Percentiles rank a stretch among this genome's conserved stretches.
These are phyloP conservation scores for Hyla sarda DNA, from an alignment of 2,113 vertebrate genomes.

Conservation along the genomic window DNA sequence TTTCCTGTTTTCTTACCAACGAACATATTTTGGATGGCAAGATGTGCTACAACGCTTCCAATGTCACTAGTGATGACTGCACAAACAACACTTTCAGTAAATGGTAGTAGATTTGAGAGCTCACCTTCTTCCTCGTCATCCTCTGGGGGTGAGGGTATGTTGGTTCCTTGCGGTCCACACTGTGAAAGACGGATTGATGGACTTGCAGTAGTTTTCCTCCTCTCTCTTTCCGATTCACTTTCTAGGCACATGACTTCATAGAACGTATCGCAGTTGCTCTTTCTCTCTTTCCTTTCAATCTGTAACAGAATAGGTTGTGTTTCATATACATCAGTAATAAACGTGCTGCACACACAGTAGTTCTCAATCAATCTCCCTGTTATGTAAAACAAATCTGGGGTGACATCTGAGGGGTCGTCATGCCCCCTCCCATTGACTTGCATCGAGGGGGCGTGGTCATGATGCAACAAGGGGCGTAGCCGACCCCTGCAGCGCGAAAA, in stretches of 20 bases:
- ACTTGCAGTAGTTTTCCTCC: conserved; percentile 91
- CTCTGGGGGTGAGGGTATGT: conserved; percentile 92
- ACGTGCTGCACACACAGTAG: not conserved
- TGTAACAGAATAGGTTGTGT: conserved; percentile 56
- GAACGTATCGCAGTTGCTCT: conserved; percentile 89
- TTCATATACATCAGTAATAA: not conserved
- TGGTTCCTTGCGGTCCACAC: conserved; percentile 80
- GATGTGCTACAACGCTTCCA: no score
- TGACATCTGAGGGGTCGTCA: no score
- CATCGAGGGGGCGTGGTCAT: no score
- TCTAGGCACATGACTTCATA: conserved; percentile 96
- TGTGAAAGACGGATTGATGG: conserved; percentile 81
- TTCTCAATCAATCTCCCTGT: not conserved
- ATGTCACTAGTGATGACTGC: not conserved
- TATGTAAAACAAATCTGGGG: no score
- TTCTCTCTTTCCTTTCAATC: conserved; percentile 93
- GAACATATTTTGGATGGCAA: no score
- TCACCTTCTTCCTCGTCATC: conserved; percentile 98
- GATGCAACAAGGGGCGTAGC: no score
- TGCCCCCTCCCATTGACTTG: no score
- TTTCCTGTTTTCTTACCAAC: not conserved
- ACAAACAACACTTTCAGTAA: not conserved
- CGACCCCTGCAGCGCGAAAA: no score
- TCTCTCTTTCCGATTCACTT: conserved; percentile 91
- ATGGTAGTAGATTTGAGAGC: not conserved